Evolutionary conservation across 2,888 invertebrate genomes (phyloP).

Genomic region (Oscheius sp.): DNA sequence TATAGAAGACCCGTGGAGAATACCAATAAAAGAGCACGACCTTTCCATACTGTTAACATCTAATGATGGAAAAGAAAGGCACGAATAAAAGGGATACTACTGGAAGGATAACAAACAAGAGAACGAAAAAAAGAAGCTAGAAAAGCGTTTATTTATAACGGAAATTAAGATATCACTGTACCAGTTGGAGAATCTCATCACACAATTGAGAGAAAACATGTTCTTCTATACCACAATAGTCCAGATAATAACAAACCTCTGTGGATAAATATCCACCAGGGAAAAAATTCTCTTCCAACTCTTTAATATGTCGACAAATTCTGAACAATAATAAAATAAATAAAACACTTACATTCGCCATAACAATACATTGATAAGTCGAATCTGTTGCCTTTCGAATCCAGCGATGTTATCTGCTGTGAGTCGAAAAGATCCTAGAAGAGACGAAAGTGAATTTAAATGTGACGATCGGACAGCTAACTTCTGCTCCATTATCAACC

Average conservation of each 20-base stretch:
- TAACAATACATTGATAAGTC: neutral
- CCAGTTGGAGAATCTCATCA: conserved; percentile 1
- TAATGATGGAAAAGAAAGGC: neutral
- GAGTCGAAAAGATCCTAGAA: conserved; percentile 38
- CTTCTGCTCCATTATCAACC: conserved; percentile 38
- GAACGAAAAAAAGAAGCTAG: too few species aligned
- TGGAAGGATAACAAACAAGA: too few species aligned
- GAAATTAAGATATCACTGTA: neutral
- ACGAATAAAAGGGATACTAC: neutral
- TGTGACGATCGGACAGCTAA: conserved; percentile 37
- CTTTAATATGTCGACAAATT: conserved; percentile 32
- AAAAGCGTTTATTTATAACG: too few species aligned
- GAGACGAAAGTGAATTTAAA: conserved; percentile 31
- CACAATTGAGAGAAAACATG: conserved; percentile 1
- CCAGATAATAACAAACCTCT: conserved; percentile 18
- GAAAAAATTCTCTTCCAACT: conserved; percentile 40
- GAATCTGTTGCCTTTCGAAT: conserved; percentile 29
- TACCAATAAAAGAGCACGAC: neutral
- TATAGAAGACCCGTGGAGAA: conserved; percentile 9
- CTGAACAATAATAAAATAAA: conserved; percentile 26
- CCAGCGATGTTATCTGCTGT: conserved; percentile 43
- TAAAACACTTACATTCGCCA: conserved; percentile 23
- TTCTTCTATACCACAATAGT: conserved; percentile 22
- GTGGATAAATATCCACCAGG: conserved; percentile 20
- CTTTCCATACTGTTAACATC: conserved; percentile 7